Base-by-base conservation (phyloP, 2,888 invertebrate species). In the Onchidella celtica region DNA sequence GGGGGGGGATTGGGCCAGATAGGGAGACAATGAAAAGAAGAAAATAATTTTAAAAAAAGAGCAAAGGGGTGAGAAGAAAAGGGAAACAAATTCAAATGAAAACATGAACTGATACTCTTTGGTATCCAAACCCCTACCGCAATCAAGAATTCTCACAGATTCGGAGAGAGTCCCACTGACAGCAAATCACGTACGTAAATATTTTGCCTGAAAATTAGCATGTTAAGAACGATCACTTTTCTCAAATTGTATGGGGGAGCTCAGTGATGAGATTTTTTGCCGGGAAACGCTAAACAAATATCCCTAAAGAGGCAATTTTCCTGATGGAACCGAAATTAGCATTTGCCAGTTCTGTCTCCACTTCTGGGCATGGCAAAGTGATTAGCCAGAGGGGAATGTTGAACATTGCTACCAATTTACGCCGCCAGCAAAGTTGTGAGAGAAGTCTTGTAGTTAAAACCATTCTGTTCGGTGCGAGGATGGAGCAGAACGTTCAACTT, bases 171-270 rank as follows among this genome's bases (percentile, higher is more conserved):
- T 34, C 57, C 38, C 27, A 40, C 73, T 73, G 55, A 14, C 66
- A 32, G 66, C 29, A 6, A 68, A 66, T 68, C 77, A 77, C 68
- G 77, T 21, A 65, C 17, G 77, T 77, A n/a, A 77, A 77, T 77
- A 77, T 77, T 77, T 66, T 77, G 68, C 57, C 40, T 68, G 68
- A 77, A 77, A 77, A 77, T 77, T 77, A 77, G 77, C 77, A 77
- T 77, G 66, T 57, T 65, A 66, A 68, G 68, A 77, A 66, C 68
- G 66, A 57, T 77, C 29, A 36, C 68, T 57, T 55, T 36, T 57
- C 57, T 3, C 34, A 40, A 29, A 76, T 66, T 21, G 66, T 32
- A 47, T 40, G 24, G 55, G n/a, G 47, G 57, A 65, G 27, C 57
- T 36, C 57, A 55, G 68, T 32, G 77, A 77, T 47, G 77, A 68